phyloP scores from a whole-genome alignment of 92 coral and sea anemone genomes.

The Bergia sp. region DNA sequence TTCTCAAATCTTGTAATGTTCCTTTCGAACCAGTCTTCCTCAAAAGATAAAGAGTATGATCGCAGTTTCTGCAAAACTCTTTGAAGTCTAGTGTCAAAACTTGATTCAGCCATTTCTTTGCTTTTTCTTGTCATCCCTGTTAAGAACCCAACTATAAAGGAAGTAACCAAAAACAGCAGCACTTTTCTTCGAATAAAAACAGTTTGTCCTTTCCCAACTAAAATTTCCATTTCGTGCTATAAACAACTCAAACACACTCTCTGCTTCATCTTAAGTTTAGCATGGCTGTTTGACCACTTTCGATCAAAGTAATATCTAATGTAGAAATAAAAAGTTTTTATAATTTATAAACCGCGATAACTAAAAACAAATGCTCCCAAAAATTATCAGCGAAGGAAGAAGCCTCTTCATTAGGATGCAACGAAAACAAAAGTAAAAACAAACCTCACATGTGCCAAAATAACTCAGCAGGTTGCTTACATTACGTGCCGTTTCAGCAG shows the following conservation, averaged over 20 bases:
- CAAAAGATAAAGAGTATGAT: neutral
- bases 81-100: neutral
- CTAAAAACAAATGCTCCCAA: neutral
- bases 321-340: neutral
- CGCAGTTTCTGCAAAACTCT: neutral
- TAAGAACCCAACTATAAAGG: conserved; percentile 5
- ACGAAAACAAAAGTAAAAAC: neutral
- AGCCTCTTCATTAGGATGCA: too few relatives aligned
- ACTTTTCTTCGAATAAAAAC: conserved; percentile 4
- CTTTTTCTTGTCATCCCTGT: neutral
- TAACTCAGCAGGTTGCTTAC: neutral
- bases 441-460: neutral
- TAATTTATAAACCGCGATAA: too few relatives aligned
- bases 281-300: neutral
- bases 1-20: conserved; percentile 45
- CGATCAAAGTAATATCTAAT: neutral
- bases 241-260: neutral
- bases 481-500: neutral
- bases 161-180: neutral
- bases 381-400: neutral
- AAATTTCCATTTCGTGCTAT: neutral
- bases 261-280: neutral
- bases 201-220: neutral
- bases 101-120: neutral
- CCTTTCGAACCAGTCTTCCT: conserved; percentile 47